Evolutionary conservation across 1,140 invertebrate species (phyloP).

Genomic region (Calephelis virginiensis): DNA sequence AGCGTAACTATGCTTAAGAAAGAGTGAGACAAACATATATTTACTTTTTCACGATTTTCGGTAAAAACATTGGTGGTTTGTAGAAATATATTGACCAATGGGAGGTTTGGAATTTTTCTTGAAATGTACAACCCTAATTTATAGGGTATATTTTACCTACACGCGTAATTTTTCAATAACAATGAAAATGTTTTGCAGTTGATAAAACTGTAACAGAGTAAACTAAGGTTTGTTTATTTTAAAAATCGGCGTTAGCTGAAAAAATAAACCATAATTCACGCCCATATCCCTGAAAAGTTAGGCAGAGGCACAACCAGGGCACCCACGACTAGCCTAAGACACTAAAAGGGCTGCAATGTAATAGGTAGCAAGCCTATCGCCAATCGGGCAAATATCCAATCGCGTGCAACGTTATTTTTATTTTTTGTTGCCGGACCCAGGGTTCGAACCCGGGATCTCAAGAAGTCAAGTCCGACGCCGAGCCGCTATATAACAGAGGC

Average conservation of each 20-base stretch:
- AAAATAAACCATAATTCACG: too few relatives aligned
- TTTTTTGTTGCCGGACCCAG: too few relatives aligned
- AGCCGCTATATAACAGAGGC: too few relatives aligned
- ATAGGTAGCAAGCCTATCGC: too few relatives aligned
- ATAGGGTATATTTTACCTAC: not conserved
- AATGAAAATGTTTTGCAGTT: not conserved
- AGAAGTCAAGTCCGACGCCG: too few relatives aligned
- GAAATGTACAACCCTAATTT: conserved; percentile 12
- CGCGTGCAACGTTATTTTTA: too few relatives aligned
- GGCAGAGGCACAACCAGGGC: too few relatives aligned
- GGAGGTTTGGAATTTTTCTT: conserved; percentile 24
- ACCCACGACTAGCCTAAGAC: too few relatives aligned
- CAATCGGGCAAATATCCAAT: too few relatives aligned
- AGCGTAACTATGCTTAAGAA: conserved; percentile 30
- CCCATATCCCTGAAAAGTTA: too few relatives aligned
- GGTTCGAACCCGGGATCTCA: too few relatives aligned
- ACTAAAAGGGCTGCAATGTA: too few relatives aligned
- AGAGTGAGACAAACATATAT: conserved; percentile 52
- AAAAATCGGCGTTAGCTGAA: not conserved
- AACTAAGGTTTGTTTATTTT: not conserved
- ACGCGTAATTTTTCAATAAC: not conserved
- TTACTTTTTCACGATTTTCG: conserved; percentile 48
- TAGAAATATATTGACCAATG: conserved; percentile 51
- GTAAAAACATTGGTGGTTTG: conserved; percentile 49
- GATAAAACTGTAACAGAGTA: not conserved